Evolutionary conservation across 2,888 invertebrate genomes (phyloP).

Genomic region (Mythimna vitellina): DNA sequence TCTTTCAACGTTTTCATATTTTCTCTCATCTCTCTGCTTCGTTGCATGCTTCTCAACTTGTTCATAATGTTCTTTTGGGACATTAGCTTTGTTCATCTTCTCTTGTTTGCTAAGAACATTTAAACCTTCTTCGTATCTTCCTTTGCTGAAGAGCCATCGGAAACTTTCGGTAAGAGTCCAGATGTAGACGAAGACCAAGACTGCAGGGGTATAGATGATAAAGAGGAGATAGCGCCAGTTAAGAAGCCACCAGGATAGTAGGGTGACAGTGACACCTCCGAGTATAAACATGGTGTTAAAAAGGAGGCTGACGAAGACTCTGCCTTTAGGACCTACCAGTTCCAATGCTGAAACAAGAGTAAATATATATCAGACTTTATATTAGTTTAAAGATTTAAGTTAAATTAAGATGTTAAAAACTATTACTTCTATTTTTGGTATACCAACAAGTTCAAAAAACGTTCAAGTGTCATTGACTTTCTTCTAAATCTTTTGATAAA

Average conservation of each 20-base stretch:
- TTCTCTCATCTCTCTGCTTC: constrained; percentile 83
- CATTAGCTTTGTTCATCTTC: constrained; percentile 89
- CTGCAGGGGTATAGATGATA: constrained; percentile 85
- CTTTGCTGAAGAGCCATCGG: constrained; percentile 91
- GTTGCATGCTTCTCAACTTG: constrained; percentile 86
- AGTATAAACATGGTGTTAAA: constrained; percentile 89
- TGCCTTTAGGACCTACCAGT: constrained; percentile 86
- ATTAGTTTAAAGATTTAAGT: background rate
- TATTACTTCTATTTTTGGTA: background rate
- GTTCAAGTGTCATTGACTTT: constrained; percentile 15
- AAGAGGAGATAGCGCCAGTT: constrained; percentile 87
- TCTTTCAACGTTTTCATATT: constrained; percentile 76
- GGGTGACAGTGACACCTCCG: constrained; percentile 85
- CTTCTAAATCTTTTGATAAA: constrained; percentile 5
- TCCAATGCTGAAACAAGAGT: constrained; percentile 81
- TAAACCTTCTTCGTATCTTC: constrained; percentile 92
- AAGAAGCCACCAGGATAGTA: constrained; percentile 85
- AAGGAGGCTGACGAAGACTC: constrained; percentile 85
- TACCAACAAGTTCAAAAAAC: background rate
- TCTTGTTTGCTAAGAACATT: constrained; percentile 92
- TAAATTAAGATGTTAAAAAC: background rate
- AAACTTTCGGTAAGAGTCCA: constrained; percentile 86
- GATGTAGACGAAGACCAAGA: constrained; percentile 82
- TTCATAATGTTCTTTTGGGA: constrained; percentile 86
- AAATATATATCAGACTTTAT: background rate